A percentile compares a stretch with the other conserved stretches of the same genome.
Evolutionary conservation across 2,797 vertebrate genomes (phyloP).

Genomic region (Petrocephalus schoutedeni): DNA sequence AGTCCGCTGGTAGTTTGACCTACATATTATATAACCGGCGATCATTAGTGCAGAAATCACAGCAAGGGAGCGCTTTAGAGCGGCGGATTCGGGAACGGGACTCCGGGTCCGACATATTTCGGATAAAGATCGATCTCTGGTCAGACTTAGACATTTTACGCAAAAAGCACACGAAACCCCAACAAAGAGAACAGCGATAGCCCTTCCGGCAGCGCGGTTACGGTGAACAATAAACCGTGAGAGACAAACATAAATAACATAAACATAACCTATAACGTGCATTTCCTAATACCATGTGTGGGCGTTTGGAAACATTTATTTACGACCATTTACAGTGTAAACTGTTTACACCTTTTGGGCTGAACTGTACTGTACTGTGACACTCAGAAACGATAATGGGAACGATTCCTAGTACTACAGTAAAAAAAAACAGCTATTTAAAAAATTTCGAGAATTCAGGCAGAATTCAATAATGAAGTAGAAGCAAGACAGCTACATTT

Average conservation of each 20-base stretch:
- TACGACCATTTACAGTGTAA: neutral
- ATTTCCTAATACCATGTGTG: neutral
- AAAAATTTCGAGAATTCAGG: neutral
- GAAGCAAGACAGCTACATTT: neutral
- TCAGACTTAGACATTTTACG: neutral
- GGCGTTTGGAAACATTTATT: neutral
- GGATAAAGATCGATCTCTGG: neutral
- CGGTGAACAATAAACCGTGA: neutral
- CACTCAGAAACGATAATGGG: neutral
- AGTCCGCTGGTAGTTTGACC: slow-evolving; percentile 39
- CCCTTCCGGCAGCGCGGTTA: neutral
- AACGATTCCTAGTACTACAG: neutral
- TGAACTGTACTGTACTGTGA: neutral
- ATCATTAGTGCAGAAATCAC: neutral
- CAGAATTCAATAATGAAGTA: neutral
- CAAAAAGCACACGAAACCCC: neutral
- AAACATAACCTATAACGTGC: neutral
- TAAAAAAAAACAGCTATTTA: neutral
- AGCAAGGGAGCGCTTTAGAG: neutral
- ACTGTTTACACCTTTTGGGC: neutral
- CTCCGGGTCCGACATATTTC: neutral
- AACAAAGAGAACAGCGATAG: neutral
- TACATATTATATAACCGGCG: slow-evolving; percentile 49
- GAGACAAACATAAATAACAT: neutral
- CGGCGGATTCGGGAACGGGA: neutral